Evolutionary conservation across 2,888 invertebrate genomes (phyloP).

Genomic region (Metallyticus violacea): DNA sequence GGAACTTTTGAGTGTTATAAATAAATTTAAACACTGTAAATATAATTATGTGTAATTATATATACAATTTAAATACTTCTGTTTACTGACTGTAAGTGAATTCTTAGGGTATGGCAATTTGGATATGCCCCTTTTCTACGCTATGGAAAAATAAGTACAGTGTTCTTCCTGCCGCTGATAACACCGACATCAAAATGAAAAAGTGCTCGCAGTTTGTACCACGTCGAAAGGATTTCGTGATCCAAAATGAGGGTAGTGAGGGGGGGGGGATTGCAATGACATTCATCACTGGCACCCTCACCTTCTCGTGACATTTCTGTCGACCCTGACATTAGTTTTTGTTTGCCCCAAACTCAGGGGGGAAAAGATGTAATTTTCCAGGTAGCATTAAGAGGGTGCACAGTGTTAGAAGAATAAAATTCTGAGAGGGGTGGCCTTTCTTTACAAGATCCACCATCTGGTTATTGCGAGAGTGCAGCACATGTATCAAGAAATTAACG

Average conservation of each 20-base stretch:
- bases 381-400: not conserved
- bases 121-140: no score
- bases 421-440: not conserved
- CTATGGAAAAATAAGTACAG: no score
- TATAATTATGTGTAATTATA: no score
- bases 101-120: no score
- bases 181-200: not conserved
- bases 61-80: no score
- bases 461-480: no score
- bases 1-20: no score
- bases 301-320: conserved; percentile 2
- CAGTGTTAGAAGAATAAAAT: not conserved
- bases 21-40: no score
- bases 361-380: not conserved
- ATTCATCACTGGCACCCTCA: not conserved
- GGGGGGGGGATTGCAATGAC: not conserved
- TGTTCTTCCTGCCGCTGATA: no score
- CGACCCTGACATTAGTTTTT: conserved; percentile 7
- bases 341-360: not conserved
- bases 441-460: not conserved
- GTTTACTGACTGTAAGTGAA: no score
- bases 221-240: conserved; percentile 9
- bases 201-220: not conserved
- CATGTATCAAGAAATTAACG: no score
- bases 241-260: not conserved